Evolutionary conservation across 2,797 vertebrate species (phyloP).

Genomic region (Parauchenoglanis ngamensis): DNA sequence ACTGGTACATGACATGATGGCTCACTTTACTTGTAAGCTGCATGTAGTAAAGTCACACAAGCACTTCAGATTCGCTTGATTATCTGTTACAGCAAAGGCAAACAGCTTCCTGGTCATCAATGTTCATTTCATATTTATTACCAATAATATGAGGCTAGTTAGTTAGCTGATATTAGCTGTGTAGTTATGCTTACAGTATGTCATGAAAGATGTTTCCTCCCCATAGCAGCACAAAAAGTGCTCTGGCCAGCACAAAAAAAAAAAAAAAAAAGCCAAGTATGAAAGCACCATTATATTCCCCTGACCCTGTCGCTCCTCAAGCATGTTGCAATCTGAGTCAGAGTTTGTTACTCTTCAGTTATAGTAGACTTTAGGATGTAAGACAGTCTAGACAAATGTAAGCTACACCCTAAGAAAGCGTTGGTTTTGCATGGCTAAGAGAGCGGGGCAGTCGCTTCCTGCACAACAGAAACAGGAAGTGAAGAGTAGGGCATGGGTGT

Average conservation of each 20-base stretch:
- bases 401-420: slow-evolving; percentile 6
- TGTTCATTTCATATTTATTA: no score
- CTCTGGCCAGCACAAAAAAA: no score
- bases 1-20: neutral
- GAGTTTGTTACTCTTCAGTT: neutral
- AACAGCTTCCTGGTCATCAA: neutral
- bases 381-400: neutral
- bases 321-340: neutral
- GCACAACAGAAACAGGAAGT: slow-evolving; percentile 44
- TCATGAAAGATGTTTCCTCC: neutral
- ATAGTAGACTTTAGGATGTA: neutral
- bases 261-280: neutral
- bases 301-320: neutral
- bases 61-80: neutral
- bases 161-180: neutral
- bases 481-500: neutral
- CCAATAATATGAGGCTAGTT: neutral
- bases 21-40: neutral
- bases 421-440: slow-evolving; percentile 32
- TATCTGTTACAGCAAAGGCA: neutral
- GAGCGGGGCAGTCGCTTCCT: slow-evolving; percentile 14
- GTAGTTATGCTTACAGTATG: neutral
- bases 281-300: neutral
- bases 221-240: no score
- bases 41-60: neutral